Percentiles rank a stretch among this genome's conserved stretches.
Conservation (phyloP, 2,888 invertebrate species). For the Apamea monoglypha region DNA sequence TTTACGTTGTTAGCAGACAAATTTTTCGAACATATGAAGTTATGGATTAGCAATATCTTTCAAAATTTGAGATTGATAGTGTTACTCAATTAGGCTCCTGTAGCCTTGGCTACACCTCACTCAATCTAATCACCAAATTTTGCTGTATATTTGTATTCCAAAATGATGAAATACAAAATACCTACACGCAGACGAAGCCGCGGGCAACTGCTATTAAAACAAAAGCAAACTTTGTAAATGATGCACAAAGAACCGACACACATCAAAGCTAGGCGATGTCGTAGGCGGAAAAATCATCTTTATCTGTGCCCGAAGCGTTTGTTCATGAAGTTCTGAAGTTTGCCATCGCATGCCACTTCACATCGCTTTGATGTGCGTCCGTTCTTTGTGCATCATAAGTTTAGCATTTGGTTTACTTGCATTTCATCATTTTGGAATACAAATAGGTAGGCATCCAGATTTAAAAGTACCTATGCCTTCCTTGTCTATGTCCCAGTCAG, state of each 20-base stretch:
- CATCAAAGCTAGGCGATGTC: neutral
- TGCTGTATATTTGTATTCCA: no score
- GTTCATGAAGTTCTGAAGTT: neutral
- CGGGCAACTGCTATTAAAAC: no score
- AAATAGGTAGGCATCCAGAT: neutral
- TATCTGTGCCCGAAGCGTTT: neutral
- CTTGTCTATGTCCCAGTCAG: neutral
- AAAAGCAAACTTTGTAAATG: no score
- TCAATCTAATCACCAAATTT: conserved; percentile 22
- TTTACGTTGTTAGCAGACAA: no score
- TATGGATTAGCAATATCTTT: no score
- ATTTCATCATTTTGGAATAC: neutral
- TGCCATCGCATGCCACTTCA: neutral
- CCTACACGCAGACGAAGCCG: no score
- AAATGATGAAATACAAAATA: no score
- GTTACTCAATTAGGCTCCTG: neutral
- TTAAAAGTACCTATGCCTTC: neutral
- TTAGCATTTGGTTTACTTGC: neutral
- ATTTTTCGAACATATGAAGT: no score
- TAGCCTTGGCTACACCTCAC: conserved; percentile 8
- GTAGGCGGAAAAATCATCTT: neutral
- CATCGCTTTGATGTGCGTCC: neutral
- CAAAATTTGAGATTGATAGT: no score
- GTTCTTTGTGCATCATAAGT: neutral
- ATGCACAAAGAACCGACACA: neutral